Evolutionary conservation across 2,113 vertebrate species (phyloP).

Genomic region (Aspidoscelis tigris): DNA sequence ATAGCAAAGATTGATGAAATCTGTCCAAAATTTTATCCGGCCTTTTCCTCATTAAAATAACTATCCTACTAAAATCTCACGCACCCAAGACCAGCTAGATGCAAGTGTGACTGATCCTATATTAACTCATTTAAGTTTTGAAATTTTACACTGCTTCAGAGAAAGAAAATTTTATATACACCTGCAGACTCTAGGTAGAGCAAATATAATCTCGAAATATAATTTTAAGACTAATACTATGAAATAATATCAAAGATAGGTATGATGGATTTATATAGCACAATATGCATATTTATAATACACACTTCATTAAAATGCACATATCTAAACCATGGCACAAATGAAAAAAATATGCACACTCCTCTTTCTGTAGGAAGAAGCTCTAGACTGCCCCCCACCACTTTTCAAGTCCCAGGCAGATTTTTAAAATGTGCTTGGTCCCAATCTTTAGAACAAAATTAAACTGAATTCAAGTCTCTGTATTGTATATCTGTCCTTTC

Average conservation of each 20-base stretch:
- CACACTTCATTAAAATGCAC: constrained; percentile 49
- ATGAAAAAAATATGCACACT: constrained; percentile 56
- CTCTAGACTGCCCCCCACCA: constrained; percentile 55
- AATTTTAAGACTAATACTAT: not conserved
- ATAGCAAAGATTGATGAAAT: constrained; percentile 62
- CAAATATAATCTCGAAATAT: constrained; percentile 44
- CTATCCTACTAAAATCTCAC: constrained; percentile 44
- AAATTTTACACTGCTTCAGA: constrained; percentile 33
- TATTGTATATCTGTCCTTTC: constrained; percentile 82
- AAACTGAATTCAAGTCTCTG: constrained; percentile 82
- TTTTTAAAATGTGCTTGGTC: constrained; percentile 77
- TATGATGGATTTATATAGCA: constrained; percentile 53
- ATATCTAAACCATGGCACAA: constrained; percentile 49
- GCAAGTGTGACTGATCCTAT: constrained; percentile 37
- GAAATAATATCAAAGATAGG: constrained; percentile 30
- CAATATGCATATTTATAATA: constrained; percentile 48
- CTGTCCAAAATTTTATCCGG: constrained; percentile 40
- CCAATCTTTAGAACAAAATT: constrained; percentile 81
- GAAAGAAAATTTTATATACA: constrained; percentile 21
- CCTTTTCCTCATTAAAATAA: constrained; percentile 39
- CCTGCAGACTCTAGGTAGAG: constrained; percentile 7
- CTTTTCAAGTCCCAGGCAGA: constrained; percentile 71
- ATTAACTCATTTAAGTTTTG: constrained; percentile 22
- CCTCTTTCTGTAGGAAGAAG: constrained; percentile 62
- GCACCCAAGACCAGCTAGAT: constrained; percentile 29